Evolutionary conservation across 2,797 vertebrate species (phyloP).

Genomic region (Lithobates sylvaticus): DNA sequence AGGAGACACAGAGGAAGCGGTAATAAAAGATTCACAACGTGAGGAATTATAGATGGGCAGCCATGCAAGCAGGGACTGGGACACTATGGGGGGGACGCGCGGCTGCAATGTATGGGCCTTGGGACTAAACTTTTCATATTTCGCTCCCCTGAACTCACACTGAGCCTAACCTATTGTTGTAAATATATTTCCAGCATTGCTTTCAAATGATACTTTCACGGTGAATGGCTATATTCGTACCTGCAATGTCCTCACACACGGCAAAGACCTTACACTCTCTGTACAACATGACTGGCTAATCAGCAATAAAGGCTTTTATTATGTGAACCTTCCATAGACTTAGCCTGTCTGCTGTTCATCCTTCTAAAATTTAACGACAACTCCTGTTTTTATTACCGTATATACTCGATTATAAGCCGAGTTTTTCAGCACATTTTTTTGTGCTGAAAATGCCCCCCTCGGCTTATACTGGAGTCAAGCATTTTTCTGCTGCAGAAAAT

Average conservation of each 20-base stretch:
- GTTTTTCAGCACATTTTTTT: too few species aligned
- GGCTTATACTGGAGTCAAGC: too few species aligned
- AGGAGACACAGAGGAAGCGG: slow-evolving; percentile 41
- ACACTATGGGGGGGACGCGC: background rate
- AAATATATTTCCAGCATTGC: slow-evolving; percentile 15
- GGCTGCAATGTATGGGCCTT: slow-evolving; percentile 5
- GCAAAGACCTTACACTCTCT: background rate
- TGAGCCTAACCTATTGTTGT: slow-evolving; percentile 34
- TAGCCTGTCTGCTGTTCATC: too few species aligned
- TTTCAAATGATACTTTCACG: background rate
- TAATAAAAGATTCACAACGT: slow-evolving; percentile 60
- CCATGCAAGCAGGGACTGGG: slow-evolving; percentile 15
- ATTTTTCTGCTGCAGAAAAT: too few species aligned
- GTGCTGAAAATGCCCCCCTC: too few species aligned
- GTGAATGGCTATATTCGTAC: background rate
- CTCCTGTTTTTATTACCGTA: too few species aligned
- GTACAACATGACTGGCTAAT: background rate
- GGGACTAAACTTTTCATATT: slow-evolving; percentile 7
- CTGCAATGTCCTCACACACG: background rate
- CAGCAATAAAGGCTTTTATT: background rate
- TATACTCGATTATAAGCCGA: too few species aligned
- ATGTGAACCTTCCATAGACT: background rate
- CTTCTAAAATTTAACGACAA: too few species aligned
- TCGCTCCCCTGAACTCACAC: background rate
- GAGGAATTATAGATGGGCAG: slow-evolving; percentile 55